Base-by-base conservation (phyloP, 2,888 invertebrate species). In the Prenolepis imparis region DNA sequence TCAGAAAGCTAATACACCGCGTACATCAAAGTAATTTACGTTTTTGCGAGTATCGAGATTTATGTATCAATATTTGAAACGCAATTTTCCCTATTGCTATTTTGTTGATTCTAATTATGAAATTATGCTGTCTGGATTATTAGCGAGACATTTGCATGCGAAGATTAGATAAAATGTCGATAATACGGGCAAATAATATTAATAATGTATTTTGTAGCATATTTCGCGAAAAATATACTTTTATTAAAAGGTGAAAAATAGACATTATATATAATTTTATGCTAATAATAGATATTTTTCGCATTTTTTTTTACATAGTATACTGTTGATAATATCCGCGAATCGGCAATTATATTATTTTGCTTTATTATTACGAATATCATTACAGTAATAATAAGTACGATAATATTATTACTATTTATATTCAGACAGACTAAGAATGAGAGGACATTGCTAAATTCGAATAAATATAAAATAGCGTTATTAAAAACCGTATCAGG, bases 91-190 rank as follows among this genome's bases (percentile, higher is more conserved):
- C 21, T 57, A 11, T 18, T 36, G 24, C 72, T 39, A 39, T 8
- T 59, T 61, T 32, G 28, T 68, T 24, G 41, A 28, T 36, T 44
- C n/a, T 32, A 41, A 36, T 41, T 21, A 15, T 57, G 28, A 41
- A 67, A 77, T 67, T 67, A 67, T 57, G 24, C 41, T 24, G n/a
- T 70, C 12, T 41, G 15, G 36, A 36, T 24, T 15, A 77, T 61
- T 36, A 44, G 9, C 18, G 39, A 61, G 39, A 61, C n/a, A 80
- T 80, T 80, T 80, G 48, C 72, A 72, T 80, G 32, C 44, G 41
- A 70, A 9, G 41, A 57, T 15, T 59, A 41, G 44, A 78, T 32
- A 39, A 21, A 18, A 48, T 18, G 5, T 8, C 36, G 36, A 59
- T 59, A 59, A 70, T 57, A 67, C 18, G 64, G 28, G 21, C 63